These are phyloP conservation scores for Aythya baeri DNA, from an alignment of 2,113 vertebrate species.

Conservation along the genomic window DNA sequence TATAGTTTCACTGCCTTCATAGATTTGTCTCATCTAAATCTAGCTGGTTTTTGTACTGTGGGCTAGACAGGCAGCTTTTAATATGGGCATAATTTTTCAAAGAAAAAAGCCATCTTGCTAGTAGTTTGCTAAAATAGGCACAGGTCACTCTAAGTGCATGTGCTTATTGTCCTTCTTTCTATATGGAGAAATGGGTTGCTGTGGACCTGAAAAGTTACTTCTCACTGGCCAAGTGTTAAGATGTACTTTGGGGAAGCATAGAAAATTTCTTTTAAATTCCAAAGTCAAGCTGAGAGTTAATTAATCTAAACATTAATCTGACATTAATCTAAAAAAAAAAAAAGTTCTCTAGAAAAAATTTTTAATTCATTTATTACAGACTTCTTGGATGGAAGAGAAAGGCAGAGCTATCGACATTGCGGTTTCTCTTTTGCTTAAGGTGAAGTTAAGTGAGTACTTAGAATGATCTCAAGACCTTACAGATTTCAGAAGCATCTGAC, in stretches of 20 bases:
- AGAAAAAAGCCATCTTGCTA: conserved; percentile 44
- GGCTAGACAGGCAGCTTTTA: neutral
- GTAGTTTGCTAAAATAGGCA: conserved; percentile 31
- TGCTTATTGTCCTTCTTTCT: neutral
- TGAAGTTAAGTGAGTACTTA: neutral
- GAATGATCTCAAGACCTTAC: neutral
- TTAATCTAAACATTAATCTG: neutral
- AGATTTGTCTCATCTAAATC: conserved; percentile 8
- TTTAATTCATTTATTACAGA: neutral
- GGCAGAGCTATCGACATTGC: neutral
- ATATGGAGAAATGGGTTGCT: neutral
- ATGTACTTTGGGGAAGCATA: neutral
- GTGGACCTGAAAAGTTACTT: neutral
- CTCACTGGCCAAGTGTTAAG: neutral
- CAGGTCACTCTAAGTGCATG: neutral
- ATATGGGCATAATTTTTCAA: conserved; percentile 43
- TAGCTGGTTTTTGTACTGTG: neutral
- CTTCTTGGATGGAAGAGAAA: neutral
- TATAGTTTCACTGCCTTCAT: neutral
- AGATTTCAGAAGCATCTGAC: neutral
- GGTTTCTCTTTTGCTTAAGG: neutral
- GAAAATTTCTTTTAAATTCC: neutral
- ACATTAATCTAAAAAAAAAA: neutral
- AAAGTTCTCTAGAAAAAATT: neutral
- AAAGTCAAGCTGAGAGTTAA: neutral